Base-by-base conservation (phyloP, 2,113 vertebrate species). In the Equus przewalskii region DNA sequence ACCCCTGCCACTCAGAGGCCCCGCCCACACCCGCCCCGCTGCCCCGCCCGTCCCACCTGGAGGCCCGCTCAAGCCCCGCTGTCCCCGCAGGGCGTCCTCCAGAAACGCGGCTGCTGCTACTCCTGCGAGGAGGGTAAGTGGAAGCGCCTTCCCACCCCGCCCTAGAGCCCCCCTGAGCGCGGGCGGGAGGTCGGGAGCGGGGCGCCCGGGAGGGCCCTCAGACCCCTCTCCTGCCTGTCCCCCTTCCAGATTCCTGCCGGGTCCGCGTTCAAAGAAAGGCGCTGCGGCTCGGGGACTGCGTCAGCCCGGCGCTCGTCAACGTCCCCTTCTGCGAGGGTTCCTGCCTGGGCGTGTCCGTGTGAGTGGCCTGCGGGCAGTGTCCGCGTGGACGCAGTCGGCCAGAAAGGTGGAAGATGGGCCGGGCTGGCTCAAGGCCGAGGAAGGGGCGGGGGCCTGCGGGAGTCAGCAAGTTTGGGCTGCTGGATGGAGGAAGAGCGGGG, bases 301-400 rank as follows among this genome's bases (percentile, higher is more conserved):
- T 70, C 30, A 99, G 99, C 56, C 3, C 86, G 11, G 46, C 93
- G 13, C 24, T 96, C 0, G 97, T 99, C 82, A 98, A 98, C 64
- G 0, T 99, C 81, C 97, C 99, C 0, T 99, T 98, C 62, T 99
- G 99, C 21, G 93, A 97, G 21, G 99, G 99, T 69, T 81, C 76
- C 58, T 99, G 99, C 95, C 98, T 96, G 0, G 99, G 99, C 65
- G 98, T 82, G 13, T 99, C 99, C 81, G 96, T 96, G 99, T 99
- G 98, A 99, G 99, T 99, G 54, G 14, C 69, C n/a, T 2, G 14
- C 54, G 51, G 51, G 51, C 51, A 54, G 51, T 54, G 51, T 54
- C 51, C 51, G 12, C 51, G 14, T 54, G 51, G 12, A 12, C 51
- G 51, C 51, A 54, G 51, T 54, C 51, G 51, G 51, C 51, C 51